A percentile compares a stretch with the other conserved stretches of the same genome.
These are phyloP conservation scores for Galerucella calmariensis DNA, from an alignment of 2,888 invertebrate genomes.

Conservation along the genomic window DNA sequence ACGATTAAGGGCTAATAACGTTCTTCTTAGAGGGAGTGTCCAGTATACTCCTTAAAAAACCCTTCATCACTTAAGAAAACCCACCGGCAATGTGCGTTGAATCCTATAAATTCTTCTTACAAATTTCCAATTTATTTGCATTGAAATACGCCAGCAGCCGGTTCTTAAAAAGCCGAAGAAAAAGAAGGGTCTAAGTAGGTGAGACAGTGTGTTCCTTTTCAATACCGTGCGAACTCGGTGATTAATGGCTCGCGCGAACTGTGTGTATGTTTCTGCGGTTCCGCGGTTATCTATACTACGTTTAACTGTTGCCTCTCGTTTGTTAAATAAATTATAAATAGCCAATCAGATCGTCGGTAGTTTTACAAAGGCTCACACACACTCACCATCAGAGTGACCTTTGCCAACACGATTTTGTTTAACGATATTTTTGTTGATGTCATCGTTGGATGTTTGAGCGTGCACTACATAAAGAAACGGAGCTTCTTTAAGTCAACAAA, in stretches of 20 bases:
- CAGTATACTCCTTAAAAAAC: no score
- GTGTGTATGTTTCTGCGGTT: slow-evolving; percentile 25
- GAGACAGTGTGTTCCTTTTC: slow-evolving; percentile 29
- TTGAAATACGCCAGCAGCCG: slow-evolving; percentile 9
- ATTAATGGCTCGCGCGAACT: slow-evolving; percentile 32
- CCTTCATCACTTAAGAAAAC: neutral
- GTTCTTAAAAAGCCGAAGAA: slow-evolving; percentile 13
- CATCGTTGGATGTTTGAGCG: neutral
- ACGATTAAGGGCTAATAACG: no score
- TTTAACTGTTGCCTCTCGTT: slow-evolving; percentile 28
- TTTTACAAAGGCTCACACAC: slow-evolving; percentile 16
- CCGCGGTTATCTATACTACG: slow-evolving; percentile 28
- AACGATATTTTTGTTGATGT: slow-evolving; percentile 19
- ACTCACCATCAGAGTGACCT: slow-evolving; percentile 7
- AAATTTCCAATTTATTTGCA: slow-evolving; percentile 34
- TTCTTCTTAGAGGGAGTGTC: no score
- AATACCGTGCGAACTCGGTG: slow-evolving; percentile 28
- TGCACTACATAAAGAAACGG: neutral
- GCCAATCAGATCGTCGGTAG: slow-evolving; percentile 27
- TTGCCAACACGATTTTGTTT: slow-evolving; percentile 15
- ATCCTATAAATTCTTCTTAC: neutral
- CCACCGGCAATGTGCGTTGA: neutral
- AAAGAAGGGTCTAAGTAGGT: slow-evolving; percentile 26
- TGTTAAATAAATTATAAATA: slow-evolving; percentile 31
- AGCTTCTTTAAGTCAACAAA: neutral